These are phyloP conservation scores for Muscidifurax raptorellus DNA, from an alignment of 1,140 invertebrate genomes.

Conservation along the genomic window DNA sequence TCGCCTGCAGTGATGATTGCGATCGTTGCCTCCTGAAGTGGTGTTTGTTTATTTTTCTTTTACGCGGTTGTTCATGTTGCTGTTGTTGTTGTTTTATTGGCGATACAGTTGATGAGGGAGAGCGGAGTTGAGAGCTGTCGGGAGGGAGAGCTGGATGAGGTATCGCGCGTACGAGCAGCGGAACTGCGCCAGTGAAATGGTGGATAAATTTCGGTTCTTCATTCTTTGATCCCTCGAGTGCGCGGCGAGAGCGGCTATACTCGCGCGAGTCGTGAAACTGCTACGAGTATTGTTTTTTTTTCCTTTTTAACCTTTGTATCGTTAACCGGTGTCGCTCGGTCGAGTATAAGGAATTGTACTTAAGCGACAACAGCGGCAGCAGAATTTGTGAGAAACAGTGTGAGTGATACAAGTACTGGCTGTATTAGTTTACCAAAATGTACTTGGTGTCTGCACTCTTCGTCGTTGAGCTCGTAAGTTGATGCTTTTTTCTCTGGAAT, in stretches of 20 bases:
- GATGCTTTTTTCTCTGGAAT: neutral
- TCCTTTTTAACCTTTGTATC: neutral
- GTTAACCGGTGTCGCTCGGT: neutral
- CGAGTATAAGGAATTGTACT: neutral
- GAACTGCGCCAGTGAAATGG: neutral
- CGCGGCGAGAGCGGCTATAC: neutral
- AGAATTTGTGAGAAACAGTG: conserved; percentile 12
- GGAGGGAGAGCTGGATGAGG: neutral
- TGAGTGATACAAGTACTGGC: neutral
- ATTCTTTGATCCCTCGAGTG: neutral
- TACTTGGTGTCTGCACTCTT: neutral
- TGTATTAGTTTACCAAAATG: conserved; percentile 30
- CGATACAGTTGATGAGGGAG: neutral
- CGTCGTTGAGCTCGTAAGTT: conserved; percentile 11
- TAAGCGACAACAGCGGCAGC: neutral
- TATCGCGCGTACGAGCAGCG: neutral
- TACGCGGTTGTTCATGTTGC: neutral
- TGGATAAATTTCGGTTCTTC: conserved; percentile 1
- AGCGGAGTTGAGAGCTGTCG: neutral
- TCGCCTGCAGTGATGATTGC: neutral
- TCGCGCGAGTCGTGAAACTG: neutral
- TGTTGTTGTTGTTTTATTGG: neutral
- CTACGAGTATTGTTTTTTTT: neutral
- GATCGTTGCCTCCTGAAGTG: neutral
- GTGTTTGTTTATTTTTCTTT: neutral